Conservation (phyloP, 2,888 invertebrate species). For the Ophion costatus region DNA sequence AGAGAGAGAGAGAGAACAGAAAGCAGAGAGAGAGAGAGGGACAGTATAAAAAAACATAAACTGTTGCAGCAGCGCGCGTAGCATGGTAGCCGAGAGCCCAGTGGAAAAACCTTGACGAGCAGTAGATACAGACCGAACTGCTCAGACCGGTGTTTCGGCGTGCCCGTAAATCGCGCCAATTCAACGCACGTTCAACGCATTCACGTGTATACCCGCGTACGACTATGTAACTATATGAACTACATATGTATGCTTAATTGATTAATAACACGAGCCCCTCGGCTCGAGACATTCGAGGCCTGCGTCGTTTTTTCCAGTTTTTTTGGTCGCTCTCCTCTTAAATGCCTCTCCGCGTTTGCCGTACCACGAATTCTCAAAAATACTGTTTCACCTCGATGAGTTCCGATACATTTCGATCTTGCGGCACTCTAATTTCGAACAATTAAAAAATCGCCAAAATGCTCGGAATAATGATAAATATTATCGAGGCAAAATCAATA, state of each 20-base stretch:
- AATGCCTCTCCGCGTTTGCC: neutral
- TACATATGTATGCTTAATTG: conserved; percentile 42
- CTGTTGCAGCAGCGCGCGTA: conserved; percentile 52
- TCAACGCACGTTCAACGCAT: conserved; percentile 46
- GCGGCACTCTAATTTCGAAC: neutral
- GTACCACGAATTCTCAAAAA: neutral
- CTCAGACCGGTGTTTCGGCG: conserved; percentile 48
- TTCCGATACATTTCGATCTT: neutral
- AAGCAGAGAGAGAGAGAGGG: neutral
- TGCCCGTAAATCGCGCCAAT: conserved; percentile 47
- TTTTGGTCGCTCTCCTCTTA: neutral
- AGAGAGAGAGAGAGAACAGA: neutral
- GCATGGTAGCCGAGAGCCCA: conserved; percentile 52
- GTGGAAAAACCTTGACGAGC: conserved; percentile 52
- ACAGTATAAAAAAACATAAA: neutral
- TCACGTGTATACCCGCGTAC: conserved; percentile 17
- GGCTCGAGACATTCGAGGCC: conserved; percentile 8
- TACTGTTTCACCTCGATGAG: neutral
- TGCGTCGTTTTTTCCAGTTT: neutral
- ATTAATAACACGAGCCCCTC: conserved; percentile 29
- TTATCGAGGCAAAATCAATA: too few species aligned
- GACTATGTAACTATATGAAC: conserved; percentile 16
- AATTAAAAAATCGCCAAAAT: neutral
- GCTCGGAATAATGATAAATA: too few species aligned
- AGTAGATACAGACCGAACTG: conserved; percentile 56